phyloP scores from a whole-genome alignment of 2,888 invertebrate genomes.

The Netelia melanura region DNA sequence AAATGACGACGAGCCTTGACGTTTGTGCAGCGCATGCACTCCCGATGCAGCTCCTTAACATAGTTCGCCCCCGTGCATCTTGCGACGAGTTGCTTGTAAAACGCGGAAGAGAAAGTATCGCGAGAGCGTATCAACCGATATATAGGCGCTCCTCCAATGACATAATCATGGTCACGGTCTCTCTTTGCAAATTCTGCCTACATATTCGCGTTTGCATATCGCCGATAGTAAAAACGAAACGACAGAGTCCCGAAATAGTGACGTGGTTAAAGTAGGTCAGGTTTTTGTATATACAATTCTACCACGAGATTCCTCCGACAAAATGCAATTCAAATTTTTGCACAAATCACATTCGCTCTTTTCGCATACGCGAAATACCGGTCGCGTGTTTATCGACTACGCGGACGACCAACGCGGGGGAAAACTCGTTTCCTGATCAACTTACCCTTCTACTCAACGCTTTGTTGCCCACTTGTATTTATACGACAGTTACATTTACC shows the following conservation, averaged over 20 bases:
- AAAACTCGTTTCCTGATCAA: conserved; percentile 46
- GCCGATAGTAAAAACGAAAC: conserved; percentile 7
- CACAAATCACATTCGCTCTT: conserved; percentile 13
- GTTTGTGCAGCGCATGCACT: conserved; percentile 12
- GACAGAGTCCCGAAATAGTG: conserved; percentile 22
- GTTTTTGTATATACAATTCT: conserved; percentile 5
- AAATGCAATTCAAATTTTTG: background rate
- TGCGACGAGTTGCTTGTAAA: conserved; percentile 10
- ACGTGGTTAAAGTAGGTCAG: conserved; percentile 54
- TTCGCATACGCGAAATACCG: conserved; percentile 51
- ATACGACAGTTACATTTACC: background rate
- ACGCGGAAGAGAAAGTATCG: conserved; percentile 80
- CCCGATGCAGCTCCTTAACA: conserved; percentile 6
- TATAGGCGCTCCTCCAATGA: conserved; percentile 69
- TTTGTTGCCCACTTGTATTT: conserved; percentile 22
- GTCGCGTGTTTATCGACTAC: conserved; percentile 22
- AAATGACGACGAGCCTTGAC: conserved; percentile 11
- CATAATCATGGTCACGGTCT: conserved; percentile 81
- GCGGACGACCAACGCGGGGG: conserved; percentile 29
- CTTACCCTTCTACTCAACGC: conserved; percentile 76
- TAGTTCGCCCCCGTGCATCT: conserved; percentile 60
- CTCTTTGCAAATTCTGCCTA: conserved; percentile 68
- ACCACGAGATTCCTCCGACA: conserved; percentile 9
- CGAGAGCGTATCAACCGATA: conserved; percentile 1
- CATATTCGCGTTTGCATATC: background rate